Evolutionary conservation across 2,797 vertebrate genomes (phyloP), one percentile per base, ranked within the genome.

Genomic region (Alauda arvensis): DNA sequence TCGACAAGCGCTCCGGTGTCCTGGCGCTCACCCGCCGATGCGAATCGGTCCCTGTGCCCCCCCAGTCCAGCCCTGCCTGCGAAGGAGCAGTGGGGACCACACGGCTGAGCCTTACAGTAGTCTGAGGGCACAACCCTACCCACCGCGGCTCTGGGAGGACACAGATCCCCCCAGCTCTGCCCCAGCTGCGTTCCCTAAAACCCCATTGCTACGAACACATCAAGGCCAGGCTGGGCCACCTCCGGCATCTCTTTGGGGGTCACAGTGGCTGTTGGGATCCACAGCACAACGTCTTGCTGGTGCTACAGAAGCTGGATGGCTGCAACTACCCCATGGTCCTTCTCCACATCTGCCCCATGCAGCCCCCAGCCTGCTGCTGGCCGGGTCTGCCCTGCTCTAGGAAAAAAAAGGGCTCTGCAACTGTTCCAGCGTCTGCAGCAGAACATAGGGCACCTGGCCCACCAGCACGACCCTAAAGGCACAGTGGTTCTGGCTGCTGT

Each of bases 171-270:
- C 18, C 33, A 26, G 34, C 43, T 33, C 24, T 26, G 29, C 42
- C 14, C 9, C 40, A 23, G 43, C 31, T 18, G 5, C 7, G 1
- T 17, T 12, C 39, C 39, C 33, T 4, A 55, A 77, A 59, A 34
- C 2, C 3, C 13, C 3, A 7, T 23, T 21, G n/a, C 46, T 18
- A 10, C 0, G 0, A 85, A 8, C 33, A 34, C 3, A 2, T 24
- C 51, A 43, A 9, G 20, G 12, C 24, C 34, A 4, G 5, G 13
- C 42, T 40, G 25, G 31, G 19, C 39, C 45, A 14, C 26, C 18
- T 23, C 42, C 0, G 10, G 16, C 34, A 34, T 3, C 16, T 45
- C 37, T 14, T 28, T 4, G 2, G 53, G 40, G 12, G 6, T 45
- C 10, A 2, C 3, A 3, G 12, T 19, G 53, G 31, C 49, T 45